Evolutionary conservation across 64 coral and sea anemone genomes (phyloP).

Genomic region (Cladopsammia gracilis): DNA sequence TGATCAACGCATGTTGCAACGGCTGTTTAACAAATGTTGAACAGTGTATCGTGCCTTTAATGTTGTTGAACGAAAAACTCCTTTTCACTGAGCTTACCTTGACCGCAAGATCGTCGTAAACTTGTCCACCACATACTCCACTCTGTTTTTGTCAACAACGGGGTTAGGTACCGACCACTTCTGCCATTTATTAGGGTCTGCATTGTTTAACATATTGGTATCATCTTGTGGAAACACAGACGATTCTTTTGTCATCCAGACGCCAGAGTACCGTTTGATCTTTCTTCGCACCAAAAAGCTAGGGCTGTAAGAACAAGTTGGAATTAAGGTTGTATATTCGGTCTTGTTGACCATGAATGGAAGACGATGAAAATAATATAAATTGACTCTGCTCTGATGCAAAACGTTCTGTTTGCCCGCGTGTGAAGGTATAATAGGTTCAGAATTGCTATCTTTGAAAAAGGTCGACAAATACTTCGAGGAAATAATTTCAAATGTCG

Average conservation of each 20-base stretch:
- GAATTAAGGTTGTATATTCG: background rate
- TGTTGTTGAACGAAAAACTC: no score
- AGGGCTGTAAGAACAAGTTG: slow-evolving; percentile 12
- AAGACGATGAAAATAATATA: background rate
- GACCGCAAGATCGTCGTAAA: background rate
- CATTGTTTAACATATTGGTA: background rate
- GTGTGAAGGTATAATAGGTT: background rate
- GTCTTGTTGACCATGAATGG: background rate
- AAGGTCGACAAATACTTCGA: background rate
- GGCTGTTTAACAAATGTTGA: no score
- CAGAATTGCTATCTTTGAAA: background rate
- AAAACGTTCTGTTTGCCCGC: background rate
- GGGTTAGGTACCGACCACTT: background rate
- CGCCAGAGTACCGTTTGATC: background rate
- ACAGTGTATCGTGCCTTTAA: no score
- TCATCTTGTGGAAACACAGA: background rate
- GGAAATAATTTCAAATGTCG: slow-evolving; percentile 1
- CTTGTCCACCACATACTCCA: background rate
- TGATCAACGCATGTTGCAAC: no score
- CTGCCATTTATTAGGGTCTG: background rate
- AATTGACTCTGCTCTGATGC: background rate
- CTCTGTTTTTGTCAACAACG: background rate
- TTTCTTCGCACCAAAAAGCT: background rate
- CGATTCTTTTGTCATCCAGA: background rate
- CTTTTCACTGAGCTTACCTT: background rate